Percentiles rank a stretch among this genome's conserved stretches.
phyloP scores from a whole-genome alignment of 64 coral and sea anemone genomes.

The Anthopleura sola region DNA sequence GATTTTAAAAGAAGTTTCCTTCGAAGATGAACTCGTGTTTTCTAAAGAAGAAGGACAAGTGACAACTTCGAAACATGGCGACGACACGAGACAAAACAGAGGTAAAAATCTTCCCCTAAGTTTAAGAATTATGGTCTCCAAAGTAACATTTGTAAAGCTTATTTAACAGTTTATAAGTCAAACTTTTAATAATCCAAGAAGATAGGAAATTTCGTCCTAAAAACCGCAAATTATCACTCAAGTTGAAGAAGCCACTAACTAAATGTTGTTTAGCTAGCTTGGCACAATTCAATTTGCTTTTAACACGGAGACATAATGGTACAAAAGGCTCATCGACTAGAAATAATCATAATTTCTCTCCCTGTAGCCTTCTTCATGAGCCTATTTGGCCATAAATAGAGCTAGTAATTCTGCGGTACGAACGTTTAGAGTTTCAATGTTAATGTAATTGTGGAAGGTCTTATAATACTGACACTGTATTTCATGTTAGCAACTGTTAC shows the following conservation, averaged over 20 bases:
- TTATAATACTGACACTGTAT: not conserved
- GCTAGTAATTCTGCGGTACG: not conserved
- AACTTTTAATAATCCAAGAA: not conserved
- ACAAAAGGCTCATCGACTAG: conserved; percentile 1
- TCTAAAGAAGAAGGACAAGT: not conserved
- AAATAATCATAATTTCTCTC: not conserved
- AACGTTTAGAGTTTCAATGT: not conserved
- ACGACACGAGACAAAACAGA: conserved; percentile 39
- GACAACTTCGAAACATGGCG: conserved; percentile 22
- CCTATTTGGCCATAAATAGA: not conserved
- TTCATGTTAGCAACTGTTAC: not conserved
- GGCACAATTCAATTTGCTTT: not conserved
- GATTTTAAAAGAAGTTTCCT: not conserved
- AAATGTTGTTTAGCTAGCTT: not conserved
- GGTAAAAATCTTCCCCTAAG: conserved; percentile 23
- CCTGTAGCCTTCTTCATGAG: not conserved
- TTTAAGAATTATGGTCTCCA: not conserved
- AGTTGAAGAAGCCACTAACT: not conserved
- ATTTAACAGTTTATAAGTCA: not conserved
- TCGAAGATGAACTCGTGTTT: not conserved
- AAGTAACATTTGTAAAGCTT: not conserved
- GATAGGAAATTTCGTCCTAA: not conserved
- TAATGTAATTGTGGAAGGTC: not conserved
- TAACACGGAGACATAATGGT: not conserved
- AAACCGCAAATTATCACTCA: not conserved